Evolutionary conservation across 2,888 invertebrate species (phyloP), one percentile per base, ranked within the genome.

Genomic region (Oscheius onirici): DNA sequence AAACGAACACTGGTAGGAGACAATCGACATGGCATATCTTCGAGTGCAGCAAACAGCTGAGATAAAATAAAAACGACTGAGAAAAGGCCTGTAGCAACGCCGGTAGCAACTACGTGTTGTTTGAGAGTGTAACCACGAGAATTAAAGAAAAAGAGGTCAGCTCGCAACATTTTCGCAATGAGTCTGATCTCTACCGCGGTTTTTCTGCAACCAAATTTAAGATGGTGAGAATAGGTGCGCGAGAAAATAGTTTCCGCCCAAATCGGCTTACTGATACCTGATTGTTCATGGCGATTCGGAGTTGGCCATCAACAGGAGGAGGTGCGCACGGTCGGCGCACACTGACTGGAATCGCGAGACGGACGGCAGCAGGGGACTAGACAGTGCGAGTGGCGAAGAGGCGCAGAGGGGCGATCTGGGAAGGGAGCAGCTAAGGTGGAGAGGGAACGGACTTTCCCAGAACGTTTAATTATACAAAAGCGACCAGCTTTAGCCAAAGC

Each of bases 301-400:
- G 63, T 46, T 63, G 63, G 66, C 66, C 66, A 54, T 40, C 66
- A 34, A 49, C 51, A 49, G 40, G 66, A 66, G 54, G 66, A 66
- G 54, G 66, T 66, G 66, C 66, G 66, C 54, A 52, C 52, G 34
- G 66, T 54, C 43, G 66, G 66, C 54, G 66, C 49, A 26, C 63
- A 63, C 49, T 63, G 63, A 63, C 63, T 63, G 63, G 63, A 63
- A 63, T 63, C 63, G 63, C 63, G 63, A 63, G 63, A 63, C 63
- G 63, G 46, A 63, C 63, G 63, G 63, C 63, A 63, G 63, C 63
- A 44, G 63, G 63, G 44, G 63, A 46, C 40, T 24, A 63, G 63
- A 63, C 49, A 63, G 63, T 49, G 49, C 20, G 49, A 22, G 34
- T 26, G 28, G 26, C 26, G n/a, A 10, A n/a, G 63, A 63, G 63